These are phyloP conservation scores for Tragulus kanchil DNA, from an alignment of 2,113 vertebrate genomes.

Conservation along the genomic window DNA sequence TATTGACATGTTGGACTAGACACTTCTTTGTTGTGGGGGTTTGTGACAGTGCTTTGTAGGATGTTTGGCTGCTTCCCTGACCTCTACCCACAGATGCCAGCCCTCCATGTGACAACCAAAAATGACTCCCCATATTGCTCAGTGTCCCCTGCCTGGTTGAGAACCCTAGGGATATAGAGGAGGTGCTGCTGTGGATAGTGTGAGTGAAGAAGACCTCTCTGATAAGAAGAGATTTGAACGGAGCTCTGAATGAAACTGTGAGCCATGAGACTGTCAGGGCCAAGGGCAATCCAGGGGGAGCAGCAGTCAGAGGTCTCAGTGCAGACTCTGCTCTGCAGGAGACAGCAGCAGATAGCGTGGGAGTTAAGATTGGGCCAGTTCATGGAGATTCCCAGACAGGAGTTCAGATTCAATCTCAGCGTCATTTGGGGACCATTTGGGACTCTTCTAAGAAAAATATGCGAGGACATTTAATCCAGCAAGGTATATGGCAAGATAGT, in stretches of 20 bases:
- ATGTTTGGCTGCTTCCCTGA: background rate
- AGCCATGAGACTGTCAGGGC: background rate
- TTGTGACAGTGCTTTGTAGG: background rate
- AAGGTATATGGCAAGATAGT: background rate
- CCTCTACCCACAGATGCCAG: background rate
- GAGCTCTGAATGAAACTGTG: background rate
- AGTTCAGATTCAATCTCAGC: background rate
- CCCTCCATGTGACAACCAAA: background rate
- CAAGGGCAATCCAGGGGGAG: background rate
- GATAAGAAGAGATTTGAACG: background rate
- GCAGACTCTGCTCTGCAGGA: background rate
- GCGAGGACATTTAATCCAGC: background rate
- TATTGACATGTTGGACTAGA: background rate
- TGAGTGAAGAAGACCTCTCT: background rate
- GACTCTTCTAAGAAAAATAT: background rate
- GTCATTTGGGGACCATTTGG: background rate
- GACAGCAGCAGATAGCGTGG: background rate
- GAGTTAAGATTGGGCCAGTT: background rate
- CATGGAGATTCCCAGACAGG: background rate
- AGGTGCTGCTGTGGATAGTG: background rate
- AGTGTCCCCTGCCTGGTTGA: background rate
- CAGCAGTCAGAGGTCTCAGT: background rate
- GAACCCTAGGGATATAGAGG: background rate
- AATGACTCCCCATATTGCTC: background rate
- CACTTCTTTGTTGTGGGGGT: background rate